phyloP scores from a whole-genome alignment of 2,113 vertebrate genomes.

The Shinisaurus crocodilurus region DNA sequence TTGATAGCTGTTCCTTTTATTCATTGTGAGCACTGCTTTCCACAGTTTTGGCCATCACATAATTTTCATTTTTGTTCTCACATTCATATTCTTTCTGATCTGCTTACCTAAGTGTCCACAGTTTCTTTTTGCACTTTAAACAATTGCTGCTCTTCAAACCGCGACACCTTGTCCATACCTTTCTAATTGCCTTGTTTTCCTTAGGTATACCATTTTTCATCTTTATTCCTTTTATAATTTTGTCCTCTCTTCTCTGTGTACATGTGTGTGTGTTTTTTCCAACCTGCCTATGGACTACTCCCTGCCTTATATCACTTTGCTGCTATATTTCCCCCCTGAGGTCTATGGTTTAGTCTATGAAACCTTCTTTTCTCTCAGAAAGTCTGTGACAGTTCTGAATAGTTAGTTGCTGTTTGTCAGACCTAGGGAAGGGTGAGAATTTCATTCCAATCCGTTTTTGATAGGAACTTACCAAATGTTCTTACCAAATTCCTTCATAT shows the following conservation, averaged over 20 bases:
- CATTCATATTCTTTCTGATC: background rate
- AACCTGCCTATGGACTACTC: background rate
- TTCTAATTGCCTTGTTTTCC: background rate
- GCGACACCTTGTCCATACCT: background rate
- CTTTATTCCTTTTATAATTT: background rate
- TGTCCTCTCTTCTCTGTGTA: background rate
- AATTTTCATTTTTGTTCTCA: background rate
- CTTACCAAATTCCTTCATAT: background rate
- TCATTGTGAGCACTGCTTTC: background rate
- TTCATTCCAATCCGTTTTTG: too few species aligned
- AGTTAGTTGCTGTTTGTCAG: background rate
- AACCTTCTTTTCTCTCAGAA: background rate
- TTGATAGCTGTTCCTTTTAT: slow-evolving; percentile 1
- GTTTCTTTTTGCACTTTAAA: background rate
- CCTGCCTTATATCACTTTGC: background rate
- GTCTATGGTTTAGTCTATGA: background rate
- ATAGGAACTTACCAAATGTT: too few species aligned
- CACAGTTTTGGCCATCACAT: background rate
- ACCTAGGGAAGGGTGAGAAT: background rate
- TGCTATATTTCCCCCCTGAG: background rate
- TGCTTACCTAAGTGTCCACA: background rate
- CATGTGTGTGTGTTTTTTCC: background rate
- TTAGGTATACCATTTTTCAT: background rate
- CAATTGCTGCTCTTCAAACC: background rate
- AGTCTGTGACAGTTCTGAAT: background rate